Percentiles rank a stretch among this genome's conserved stretches.
Conservation (phyloP, 2,113 vertebrate species). For the Sisor rabdophorus region DNA sequence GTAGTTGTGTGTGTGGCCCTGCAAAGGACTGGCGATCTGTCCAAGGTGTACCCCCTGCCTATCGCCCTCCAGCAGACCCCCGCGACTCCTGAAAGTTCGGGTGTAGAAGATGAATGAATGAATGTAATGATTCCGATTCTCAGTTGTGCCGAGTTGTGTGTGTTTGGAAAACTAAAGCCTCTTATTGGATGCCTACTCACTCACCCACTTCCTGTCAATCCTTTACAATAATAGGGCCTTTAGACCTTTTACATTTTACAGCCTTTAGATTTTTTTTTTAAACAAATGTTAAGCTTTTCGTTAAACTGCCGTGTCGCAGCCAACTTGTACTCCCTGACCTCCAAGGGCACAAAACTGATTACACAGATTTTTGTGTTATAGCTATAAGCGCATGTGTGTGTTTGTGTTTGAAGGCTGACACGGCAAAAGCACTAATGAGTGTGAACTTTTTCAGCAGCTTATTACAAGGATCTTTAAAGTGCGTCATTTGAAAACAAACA, state of each 20-base stretch:
- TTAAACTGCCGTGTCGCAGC: not conserved
- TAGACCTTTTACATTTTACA: too few relatives aligned
- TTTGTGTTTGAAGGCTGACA: constrained; percentile 12
- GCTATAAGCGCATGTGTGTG: not conserved
- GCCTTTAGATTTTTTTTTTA: constrained; percentile 1
- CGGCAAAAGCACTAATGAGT: constrained; percentile 4
- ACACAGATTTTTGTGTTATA: not conserved
- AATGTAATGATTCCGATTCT: constrained; percentile 4
- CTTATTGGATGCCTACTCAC: constrained; percentile 6
- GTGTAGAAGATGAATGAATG: too few relatives aligned
- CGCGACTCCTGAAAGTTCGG: too few relatives aligned
- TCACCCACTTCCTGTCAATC: constrained; percentile 15
- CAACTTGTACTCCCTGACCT: constrained; percentile 10
- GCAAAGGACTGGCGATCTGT: too few relatives aligned
- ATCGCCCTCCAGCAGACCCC: too few relatives aligned
- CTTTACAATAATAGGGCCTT: too few relatives aligned
- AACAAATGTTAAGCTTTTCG: not conserved
- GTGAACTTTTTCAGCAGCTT: constrained; percentile 12
- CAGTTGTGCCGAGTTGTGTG: not conserved
- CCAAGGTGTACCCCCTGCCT: too few relatives aligned
- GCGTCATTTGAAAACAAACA: constrained; percentile 42
- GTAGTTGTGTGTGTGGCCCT: too few relatives aligned
- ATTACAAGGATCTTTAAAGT: constrained; percentile 35
- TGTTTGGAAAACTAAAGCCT: constrained; percentile 7
- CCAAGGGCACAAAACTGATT: constrained; percentile 15